Conservation (phyloP, 2,113 vertebrate species). For the Triplophysa rosa region DNA sequence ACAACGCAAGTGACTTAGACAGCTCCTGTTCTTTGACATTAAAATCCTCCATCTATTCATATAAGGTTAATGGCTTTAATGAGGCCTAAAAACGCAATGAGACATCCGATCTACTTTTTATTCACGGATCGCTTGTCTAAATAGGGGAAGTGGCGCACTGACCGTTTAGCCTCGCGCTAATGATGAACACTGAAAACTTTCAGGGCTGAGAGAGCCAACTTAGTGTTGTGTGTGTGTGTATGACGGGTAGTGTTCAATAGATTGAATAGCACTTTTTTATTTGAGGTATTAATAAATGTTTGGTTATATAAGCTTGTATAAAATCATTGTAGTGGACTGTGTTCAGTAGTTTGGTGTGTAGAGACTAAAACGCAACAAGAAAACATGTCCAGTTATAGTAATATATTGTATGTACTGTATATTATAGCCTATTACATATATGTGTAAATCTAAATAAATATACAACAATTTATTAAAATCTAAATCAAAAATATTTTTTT, state of each 20-base stretch:
- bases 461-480: no score
- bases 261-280: background rate
- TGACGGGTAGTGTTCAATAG: background rate
- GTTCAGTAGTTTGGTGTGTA: background rate
- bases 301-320: background rate
- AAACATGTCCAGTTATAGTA: no score
- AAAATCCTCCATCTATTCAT: slow-evolving; percentile 41
- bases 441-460: no score
- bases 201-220: slow-evolving; percentile 24
- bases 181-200: slow-evolving; percentile 27
- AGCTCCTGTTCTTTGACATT: slow-evolving; percentile 37
- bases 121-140: slow-evolving; percentile 51
- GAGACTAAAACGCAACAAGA: no score
- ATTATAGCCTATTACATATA: no score
- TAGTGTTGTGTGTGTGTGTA: background rate
- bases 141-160: slow-evolving; percentile 39
- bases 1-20: slow-evolving; percentile 14
- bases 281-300: background rate
- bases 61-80: slow-evolving; percentile 50
- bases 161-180: slow-evolving; percentile 35
- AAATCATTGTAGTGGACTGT: background rate
- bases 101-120: slow-evolving; percentile 45
- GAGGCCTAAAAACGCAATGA: slow-evolving; percentile 43
- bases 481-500: no score
- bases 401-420: no score